Conservation (phyloP, 2,113 vertebrate genomes). For the Nipponia nippon region DNA sequence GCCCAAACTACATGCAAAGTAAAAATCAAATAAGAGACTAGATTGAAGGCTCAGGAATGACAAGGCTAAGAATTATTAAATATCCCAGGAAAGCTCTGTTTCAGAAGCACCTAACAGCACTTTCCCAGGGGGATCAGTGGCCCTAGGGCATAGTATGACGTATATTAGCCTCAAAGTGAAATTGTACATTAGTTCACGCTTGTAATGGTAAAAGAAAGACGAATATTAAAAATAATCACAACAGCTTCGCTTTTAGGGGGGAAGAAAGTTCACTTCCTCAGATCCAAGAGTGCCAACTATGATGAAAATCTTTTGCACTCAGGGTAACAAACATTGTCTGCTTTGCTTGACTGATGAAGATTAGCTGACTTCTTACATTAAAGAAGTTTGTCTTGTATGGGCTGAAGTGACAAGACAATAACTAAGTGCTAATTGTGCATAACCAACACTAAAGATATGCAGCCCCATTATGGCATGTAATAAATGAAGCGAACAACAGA, state of each 20-base stretch:
- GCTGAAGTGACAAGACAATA: constrained; percentile 89
- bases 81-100: background rate
- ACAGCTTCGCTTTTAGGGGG: background rate
- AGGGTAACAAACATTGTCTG: constrained; percentile 69
- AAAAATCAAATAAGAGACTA: background rate
- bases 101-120: constrained; percentile 21
- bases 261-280: background rate
- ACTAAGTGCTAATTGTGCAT: constrained; percentile 90
- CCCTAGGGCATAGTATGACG: background rate
- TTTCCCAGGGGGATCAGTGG: background rate
- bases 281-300: constrained; percentile 53
- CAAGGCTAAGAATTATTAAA: constrained; percentile 24
- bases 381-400: constrained; percentile 82
- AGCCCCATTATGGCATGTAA: constrained; percentile 71
- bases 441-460: constrained; percentile 81
- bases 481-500: constrained; percentile 76
- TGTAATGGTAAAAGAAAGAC: background rate
- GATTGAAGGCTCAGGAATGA: background rate
- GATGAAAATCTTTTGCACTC: constrained; percentile 78
- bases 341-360: constrained; percentile 84
- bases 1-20: background rate
- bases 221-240: background rate
- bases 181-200: background rate
- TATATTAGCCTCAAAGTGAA: background rate
- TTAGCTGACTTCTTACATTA: constrained; percentile 87